Base-by-base conservation (phyloP, 2,888 invertebrate species). In the Agriotes lineatus region DNA sequence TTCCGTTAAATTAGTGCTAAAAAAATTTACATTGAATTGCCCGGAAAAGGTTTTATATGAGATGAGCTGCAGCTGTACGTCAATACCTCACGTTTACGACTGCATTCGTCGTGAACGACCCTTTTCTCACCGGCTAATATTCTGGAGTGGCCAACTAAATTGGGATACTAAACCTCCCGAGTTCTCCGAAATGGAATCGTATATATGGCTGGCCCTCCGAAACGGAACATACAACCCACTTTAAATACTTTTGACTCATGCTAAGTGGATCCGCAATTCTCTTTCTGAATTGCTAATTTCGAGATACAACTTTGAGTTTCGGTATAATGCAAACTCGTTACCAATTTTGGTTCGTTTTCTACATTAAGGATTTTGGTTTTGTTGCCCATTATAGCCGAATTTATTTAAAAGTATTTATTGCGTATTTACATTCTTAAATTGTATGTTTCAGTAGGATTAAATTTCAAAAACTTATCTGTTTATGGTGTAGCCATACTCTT, bases 51-150 rank as follows among this genome's bases (percentile, higher is more conserved):
- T 62, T 62, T 62, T 56, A 56, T 62, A 62, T 62, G 52, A 62
- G 62, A 62, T 54, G 52, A 22, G 30, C 44, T 19, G 60, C 59
- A 60, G 52, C 60, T 54, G 66, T 54, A 60, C 30, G 35, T 25
- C 56, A 56, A 67, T 67, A 62, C 56, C 48, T 67, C 48, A 67
- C 48, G 45, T 67, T 67, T 67, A 67, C 61, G 67, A 67, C 57
- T 52, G 45, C 52, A 56, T 67, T 61, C 67, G 58, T 67, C 37
- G 37, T 61, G 61, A 61, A 67, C 61, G 61, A 67, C 67, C 67
- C 67, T 67, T 67, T 67, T 67, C 67, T 61, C 61, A 67, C 67
- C 61, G 67, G 45, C 67, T 67, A 67, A 67, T 67, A 67, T 67
- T 67, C 61, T 61, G 61, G 61, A 67, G 67, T 67, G 67, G 61